Conservation (phyloP, 30 jellyfish, hydroid and myxozoan species). For the Morbakka virulenta region DNA sequence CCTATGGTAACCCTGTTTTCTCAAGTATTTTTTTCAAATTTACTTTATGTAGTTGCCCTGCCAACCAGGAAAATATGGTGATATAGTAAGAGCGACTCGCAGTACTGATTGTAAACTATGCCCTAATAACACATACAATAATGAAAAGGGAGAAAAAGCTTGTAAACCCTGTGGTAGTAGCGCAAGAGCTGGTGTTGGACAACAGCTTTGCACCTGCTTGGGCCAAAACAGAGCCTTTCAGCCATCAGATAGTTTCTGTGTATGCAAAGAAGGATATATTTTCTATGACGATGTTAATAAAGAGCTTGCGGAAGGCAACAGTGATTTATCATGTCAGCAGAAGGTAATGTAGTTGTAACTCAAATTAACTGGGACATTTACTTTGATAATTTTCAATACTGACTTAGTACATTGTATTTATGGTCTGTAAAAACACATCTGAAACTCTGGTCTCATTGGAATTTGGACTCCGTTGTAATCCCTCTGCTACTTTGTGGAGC, state of each 20-base stretch:
- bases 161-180: conserved; percentile 99
- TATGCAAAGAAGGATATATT: conserved; percentile 71
- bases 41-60: conserved; percentile 76
- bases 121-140: conserved; percentile 79
- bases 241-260: conserved; percentile 94
- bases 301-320: conserved; percentile 81
- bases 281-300: conserved; percentile 69
- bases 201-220: conserved; percentile 67
- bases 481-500: too few species aligned
- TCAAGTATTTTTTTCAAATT: not conserved
- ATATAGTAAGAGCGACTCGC: conserved; percentile 68
- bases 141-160: conserved; percentile 74
- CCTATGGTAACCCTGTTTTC: too few species aligned
- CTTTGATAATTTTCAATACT: not conserved
- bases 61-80: conserved; percentile 96
- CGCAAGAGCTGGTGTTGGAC: conserved; percentile 68
- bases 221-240: conserved; percentile 89
- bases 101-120: conserved; percentile 78
- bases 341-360: conserved; percentile 42
- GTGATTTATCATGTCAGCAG: conserved; percentile 88
- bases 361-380: not conserved
- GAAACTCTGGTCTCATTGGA: too few species aligned
- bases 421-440: too few species aligned
- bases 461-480: too few species aligned
- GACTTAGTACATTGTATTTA: not conserved